These are phyloP conservation scores for Epinephelus awoara DNA, from an alignment of 2,797 vertebrate species.

Conservation along the genomic window DNA sequence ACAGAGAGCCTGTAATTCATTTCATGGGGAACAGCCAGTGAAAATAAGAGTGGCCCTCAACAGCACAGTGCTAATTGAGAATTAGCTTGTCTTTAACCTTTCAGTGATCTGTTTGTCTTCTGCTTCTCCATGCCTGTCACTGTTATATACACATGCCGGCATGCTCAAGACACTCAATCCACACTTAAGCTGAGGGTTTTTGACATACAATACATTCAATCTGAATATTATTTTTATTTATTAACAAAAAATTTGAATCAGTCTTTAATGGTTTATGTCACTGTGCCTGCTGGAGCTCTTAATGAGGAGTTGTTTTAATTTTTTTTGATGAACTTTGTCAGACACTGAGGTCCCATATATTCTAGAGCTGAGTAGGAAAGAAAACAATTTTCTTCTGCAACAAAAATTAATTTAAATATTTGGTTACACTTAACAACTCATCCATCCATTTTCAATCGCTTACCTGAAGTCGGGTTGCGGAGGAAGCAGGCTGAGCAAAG, in stretches of 20 bases:
- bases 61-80: conserved; percentile 61
- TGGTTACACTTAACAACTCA: no score
- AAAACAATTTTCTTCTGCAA: no score
- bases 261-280: background rate
- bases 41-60: conserved; percentile 51
- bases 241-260: background rate
- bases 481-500: no score
- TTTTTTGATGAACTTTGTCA: background rate
- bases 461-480: no score
- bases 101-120: conserved; percentile 75
- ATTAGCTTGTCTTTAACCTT: conserved; percentile 74
- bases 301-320: background rate
- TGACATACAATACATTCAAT: background rate
- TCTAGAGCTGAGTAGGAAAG: no score
- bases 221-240: background rate
- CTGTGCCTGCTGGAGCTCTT: background rate
- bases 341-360: no score
- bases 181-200: conserved; percentile 27
- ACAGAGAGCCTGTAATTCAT: conserved; percentile 69
- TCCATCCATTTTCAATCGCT: no score
- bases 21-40: conserved; percentile 55
- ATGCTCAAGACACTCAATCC: conserved; percentile 2
- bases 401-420: no score
- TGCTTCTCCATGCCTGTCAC: conserved; percentile 79
- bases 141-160: conserved; percentile 48